A percentile compares a stretch with the other conserved stretches of the same genome.
Conservation (phyloP, 2,113 vertebrate genomes). For the Ellobius talpinus region DNA sequence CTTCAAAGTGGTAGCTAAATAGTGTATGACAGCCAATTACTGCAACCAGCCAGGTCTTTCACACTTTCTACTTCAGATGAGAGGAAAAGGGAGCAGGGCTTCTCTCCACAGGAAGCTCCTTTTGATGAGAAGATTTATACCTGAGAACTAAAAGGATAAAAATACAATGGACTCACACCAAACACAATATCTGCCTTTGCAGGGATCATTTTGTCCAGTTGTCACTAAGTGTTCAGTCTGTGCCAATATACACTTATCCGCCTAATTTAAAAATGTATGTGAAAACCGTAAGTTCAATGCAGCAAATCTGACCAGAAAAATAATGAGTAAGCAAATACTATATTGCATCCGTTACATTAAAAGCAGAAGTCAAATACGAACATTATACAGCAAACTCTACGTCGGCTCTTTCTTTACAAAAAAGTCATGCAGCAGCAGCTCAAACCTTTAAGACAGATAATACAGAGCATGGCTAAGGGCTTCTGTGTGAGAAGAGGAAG, state of each 20-base stretch:
- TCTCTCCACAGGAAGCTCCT: neutral
- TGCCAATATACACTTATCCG: neutral
- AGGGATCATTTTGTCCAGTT: neutral
- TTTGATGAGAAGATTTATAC: constrained; percentile 49
- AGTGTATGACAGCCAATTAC: constrained; percentile 64
- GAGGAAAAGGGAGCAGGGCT: neutral
- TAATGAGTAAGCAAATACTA: neutral
- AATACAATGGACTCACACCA: constrained; percentile 30
- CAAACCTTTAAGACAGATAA: neutral
- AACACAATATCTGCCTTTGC: neutral
- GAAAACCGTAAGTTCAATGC: neutral
- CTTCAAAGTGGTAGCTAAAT: constrained; percentile 62
- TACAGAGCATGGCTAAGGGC: neutral
- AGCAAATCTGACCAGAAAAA: constrained; percentile 25
- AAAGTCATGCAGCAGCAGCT: neutral
- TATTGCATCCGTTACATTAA: neutral
- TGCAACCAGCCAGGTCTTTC: neutral
- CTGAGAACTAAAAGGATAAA: constrained; percentile 8
- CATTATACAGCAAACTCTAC: neutral
- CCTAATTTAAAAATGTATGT: constrained; percentile 34
- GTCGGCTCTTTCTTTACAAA: neutral
- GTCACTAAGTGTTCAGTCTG: neutral
- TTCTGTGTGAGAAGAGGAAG: neutral
- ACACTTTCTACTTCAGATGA: constrained; percentile 46
- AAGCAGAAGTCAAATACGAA: neutral